Conservation (phyloP, 1,140 invertebrate species). For the Orchesella cincta region DNA sequence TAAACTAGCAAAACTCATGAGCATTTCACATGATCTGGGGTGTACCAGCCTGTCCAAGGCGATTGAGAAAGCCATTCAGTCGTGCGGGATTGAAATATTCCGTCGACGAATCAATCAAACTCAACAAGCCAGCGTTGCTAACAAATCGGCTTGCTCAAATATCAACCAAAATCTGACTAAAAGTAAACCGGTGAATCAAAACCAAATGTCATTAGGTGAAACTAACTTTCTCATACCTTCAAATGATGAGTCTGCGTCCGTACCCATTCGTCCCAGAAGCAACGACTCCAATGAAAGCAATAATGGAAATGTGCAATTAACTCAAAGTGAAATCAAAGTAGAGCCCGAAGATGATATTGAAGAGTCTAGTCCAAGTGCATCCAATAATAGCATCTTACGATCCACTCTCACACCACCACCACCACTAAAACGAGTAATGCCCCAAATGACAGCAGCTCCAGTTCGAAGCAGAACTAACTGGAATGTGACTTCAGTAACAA, state of each 20-base stretch:
- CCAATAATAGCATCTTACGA: no score
- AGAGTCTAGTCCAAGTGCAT: no score
- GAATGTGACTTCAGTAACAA: no score
- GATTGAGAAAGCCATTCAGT: conserved; percentile 31
- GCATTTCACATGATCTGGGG: conserved; percentile 28
- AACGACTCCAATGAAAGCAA: neutral
- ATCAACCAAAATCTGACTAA: neutral
- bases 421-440: no score
- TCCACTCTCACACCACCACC: no score
- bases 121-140: neutral
- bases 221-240: no score
- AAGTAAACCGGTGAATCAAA: no score
- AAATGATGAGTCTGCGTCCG: no score
- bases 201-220: no score
- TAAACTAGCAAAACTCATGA: conserved; percentile 20
- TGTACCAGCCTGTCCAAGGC: conserved; percentile 25
- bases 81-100: conserved; percentile 34
- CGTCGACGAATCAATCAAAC: neutral
- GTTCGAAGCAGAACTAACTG: no score
- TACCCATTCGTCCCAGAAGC: no score
- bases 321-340: neutral
- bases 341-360: neutral
- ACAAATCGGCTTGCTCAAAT: neutral
- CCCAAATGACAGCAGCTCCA: no score
- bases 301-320: neutral